Conservation (phyloP, 2,113 vertebrate genomes). For the Ageneiosus marmoratus region DNA sequence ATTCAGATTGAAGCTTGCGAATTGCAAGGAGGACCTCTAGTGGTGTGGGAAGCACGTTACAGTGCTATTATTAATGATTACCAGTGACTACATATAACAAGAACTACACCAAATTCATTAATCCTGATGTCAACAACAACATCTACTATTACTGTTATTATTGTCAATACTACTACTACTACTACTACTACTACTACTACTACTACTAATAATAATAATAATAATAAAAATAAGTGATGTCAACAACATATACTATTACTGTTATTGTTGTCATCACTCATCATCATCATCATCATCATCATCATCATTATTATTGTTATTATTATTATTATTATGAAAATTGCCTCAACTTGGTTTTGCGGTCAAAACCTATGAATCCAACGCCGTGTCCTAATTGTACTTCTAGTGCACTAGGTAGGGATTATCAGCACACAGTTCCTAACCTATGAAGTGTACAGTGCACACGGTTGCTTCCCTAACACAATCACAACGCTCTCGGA, state of each 20-base stretch:
- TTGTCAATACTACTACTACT: too few relatives aligned
- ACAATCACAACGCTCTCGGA: slow-evolving; percentile 53
- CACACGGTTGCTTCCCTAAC: slow-evolving; percentile 55
- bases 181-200: too few relatives aligned
- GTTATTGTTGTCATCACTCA: too few relatives aligned
- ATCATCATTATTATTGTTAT: neutral
- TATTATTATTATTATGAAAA: too few relatives aligned
- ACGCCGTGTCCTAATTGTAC: neutral
- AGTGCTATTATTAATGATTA: neutral
- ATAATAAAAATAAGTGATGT: too few relatives aligned
- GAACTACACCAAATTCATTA: neutral
- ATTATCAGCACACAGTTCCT: too few relatives aligned
- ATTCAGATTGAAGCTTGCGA: neutral
- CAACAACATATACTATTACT: too few relatives aligned
- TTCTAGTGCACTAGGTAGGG: slow-evolving; percentile 2
- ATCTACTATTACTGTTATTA: too few relatives aligned
- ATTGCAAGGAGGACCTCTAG: slow-evolving; percentile 8
- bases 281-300: too few relatives aligned
- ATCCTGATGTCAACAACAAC: neutral
- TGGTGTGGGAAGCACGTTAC: neutral
- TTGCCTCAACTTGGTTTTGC: too few relatives aligned
- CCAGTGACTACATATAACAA: neutral
- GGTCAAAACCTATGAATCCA: neutral
- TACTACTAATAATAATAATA: too few relatives aligned
- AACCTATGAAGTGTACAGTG: neutral